Conservation (phyloP, 2,888 invertebrate genomes). For the Laspeyria flexula region DNA sequence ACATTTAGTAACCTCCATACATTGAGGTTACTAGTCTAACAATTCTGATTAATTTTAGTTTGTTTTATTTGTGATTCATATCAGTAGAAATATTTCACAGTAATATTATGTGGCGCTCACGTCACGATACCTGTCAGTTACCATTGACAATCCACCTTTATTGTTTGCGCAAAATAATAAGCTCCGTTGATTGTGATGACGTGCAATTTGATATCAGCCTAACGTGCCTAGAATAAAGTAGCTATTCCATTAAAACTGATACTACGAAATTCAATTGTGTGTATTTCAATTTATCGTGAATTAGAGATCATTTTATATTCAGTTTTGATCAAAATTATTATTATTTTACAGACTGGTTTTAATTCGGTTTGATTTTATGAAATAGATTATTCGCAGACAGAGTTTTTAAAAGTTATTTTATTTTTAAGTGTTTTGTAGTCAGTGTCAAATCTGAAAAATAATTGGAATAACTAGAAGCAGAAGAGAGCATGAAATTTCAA, state of each 20-base stretch:
- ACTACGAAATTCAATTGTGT: conserved; percentile 6
- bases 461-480: too few relatives aligned
- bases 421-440: too few relatives aligned
- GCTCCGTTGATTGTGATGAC: conserved; percentile 10
- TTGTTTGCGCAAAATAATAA: conserved; percentile 26
- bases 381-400: not conserved
- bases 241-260: conserved; percentile 6
- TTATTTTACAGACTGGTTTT: conserved; percentile 1
- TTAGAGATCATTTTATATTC: conserved; percentile 7
- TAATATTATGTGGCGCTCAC: not conserved
- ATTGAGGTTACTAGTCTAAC: too few relatives aligned
- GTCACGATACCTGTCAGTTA: not conserved
- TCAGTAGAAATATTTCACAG: not conserved
- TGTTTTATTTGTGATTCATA: not conserved
- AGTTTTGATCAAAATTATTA: conserved; percentile 5
- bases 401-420: too few relatives aligned
- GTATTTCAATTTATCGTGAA: conserved; percentile 6
- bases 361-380: not conserved
- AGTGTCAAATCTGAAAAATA: too few relatives aligned
- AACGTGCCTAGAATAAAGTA: not conserved
- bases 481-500: too few relatives aligned
- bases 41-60: too few relatives aligned
- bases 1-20: too few relatives aligned
- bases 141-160: conserved; percentile 1
- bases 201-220: conserved; percentile 19